Percentiles rank a stretch among this genome's conserved stretches.
Evolutionary conservation across 1,140 invertebrate species (phyloP).

Genomic region (Heliconius hermathena): DNA sequence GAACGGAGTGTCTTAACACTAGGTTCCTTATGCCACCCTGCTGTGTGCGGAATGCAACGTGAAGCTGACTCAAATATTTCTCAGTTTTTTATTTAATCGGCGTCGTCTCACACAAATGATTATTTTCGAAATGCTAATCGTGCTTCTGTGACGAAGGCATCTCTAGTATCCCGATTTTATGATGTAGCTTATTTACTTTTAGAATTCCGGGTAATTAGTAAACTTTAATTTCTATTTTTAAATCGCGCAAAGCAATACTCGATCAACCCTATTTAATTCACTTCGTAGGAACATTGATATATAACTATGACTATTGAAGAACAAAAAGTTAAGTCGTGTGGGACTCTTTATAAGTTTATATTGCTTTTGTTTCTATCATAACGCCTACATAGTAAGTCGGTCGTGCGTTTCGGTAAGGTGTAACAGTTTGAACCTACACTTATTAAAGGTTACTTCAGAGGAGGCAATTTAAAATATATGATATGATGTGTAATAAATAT

Average conservation of each 20-base stretch:
- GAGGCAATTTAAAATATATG: constrained; percentile 2
- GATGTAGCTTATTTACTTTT: too few relatives aligned
- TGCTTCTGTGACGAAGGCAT: too few relatives aligned
- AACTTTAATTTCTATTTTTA: background rate
- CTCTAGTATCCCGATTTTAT: too few relatives aligned
- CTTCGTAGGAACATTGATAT: background rate
- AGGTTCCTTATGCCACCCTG: too few relatives aligned
- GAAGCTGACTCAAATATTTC: too few relatives aligned
- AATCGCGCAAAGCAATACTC: background rate
- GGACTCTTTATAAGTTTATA: constrained; percentile 20
- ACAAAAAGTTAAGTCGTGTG: constrained; percentile 15
- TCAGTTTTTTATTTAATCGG: too few relatives aligned
- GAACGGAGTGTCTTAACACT: too few relatives aligned
- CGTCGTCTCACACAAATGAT: too few relatives aligned
- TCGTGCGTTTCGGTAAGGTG: background rate
- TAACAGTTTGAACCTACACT: background rate
- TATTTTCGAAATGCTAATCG: too few relatives aligned
- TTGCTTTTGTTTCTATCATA: constrained; percentile 24
- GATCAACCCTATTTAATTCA: constrained; percentile 21
- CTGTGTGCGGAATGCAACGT: too few relatives aligned
- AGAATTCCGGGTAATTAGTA: too few relatives aligned
- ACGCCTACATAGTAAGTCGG: constrained; percentile 10
- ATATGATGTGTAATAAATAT: background rate
- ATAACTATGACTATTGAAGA: background rate
- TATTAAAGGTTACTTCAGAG: background rate